Evolutionary conservation across 2,888 invertebrate genomes (phyloP), one percentile per base, ranked within the genome.

Genomic region (Kryphioiulus occultus): DNA sequence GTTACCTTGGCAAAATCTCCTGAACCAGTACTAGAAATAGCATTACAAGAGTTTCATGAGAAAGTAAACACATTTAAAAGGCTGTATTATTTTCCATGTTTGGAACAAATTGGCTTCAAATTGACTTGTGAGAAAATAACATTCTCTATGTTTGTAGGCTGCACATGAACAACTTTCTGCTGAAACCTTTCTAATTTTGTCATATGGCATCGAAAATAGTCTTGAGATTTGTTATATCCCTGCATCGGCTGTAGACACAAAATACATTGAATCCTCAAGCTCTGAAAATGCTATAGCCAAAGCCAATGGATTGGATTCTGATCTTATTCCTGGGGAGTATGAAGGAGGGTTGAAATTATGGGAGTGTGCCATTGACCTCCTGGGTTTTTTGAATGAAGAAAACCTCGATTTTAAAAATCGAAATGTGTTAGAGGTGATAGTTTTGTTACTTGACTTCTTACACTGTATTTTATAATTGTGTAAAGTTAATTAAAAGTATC

Each of bases 341-440:
- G 97, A 97, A 94, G 96, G 96, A 95, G 99, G 99, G 15, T 93
- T 98, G 44, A 98, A 98, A 93, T 95, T 98, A 88, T 99, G 99
- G 99, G 98, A 99, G 93, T 97, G 98, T 91, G 96, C 97, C 7
- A 93, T 94, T 90, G 98, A 98, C 92, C 92, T 98, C 87, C 92
- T 95, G 59, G 92, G 94, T 89, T 96, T 95, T 10, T 92, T 94
- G 22, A 91, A 93, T 82, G 88, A 88, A 42, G 88, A 88, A 42
- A 88, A 89, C 42, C 85, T 90, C 4, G 84, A 90, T 7, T 89
- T 90, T 35, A 89, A 89, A 42, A 92, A 92, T 35, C 94, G 94
- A 90, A 92, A 92, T 85, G 94, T 98, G 0, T 92, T 98, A 86
- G 98, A 98, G 91, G 92, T 92, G 89, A 88, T 88, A 85, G 86